phyloP scores from a whole-genome alignment of 2,113 vertebrate species.

The Ceratotherium simum region DNA sequence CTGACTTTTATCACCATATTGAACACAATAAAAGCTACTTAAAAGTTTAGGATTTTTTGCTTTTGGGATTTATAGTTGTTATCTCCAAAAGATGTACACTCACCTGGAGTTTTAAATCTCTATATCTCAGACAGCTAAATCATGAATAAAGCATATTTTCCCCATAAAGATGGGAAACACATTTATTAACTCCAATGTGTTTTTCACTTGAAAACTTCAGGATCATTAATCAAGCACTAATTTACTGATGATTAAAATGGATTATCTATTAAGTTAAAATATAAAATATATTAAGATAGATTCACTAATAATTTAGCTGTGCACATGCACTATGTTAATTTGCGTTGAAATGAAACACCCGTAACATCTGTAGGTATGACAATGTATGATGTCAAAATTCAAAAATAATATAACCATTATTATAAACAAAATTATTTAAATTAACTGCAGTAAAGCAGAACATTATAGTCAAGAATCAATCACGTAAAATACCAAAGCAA shows the following conservation, averaged over 20 bases:
- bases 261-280: background rate
- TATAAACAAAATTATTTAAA: background rate
- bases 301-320: background rate
- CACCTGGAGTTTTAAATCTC: background rate
- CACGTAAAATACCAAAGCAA: background rate
- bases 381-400: background rate
- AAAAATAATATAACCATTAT: background rate
- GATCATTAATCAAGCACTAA: background rate
- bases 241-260: background rate
- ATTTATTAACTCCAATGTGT: background rate
- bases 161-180: background rate
- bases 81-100: background rate
- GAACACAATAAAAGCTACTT: background rate
- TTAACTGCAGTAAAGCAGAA: background rate
- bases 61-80: background rate
- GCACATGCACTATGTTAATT: background rate
- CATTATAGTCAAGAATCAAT: background rate
- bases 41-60: background rate
- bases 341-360: background rate
- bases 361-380: background rate
- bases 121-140: background rate
- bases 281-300: background rate
- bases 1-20: background rate
- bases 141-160: background rate
- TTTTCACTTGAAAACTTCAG: slow-evolving; percentile 29